These are phyloP conservation scores for Callosobruchus maculatus DNA, from an alignment of 2,888 invertebrate genomes.

Conservation along the genomic window DNA sequence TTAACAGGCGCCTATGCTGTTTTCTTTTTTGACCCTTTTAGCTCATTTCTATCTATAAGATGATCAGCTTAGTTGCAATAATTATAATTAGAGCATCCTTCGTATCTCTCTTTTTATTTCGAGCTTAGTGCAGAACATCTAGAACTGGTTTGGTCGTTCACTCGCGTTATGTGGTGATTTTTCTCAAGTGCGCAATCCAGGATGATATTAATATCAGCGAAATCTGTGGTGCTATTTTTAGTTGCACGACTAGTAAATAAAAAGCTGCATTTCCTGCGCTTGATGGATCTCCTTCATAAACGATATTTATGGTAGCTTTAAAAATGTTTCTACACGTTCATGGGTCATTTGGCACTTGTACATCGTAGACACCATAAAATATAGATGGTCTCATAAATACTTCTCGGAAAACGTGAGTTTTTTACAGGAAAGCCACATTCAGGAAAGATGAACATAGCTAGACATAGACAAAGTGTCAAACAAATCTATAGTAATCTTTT, in stretches of 20 bases:
- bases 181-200: neutral
- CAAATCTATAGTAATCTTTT: too few species aligned
- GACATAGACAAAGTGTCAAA: too few species aligned
- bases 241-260: neutral
- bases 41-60: neutral
- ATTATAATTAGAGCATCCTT: neutral
- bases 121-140: neutral
- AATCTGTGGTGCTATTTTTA: neutral
- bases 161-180: neutral
- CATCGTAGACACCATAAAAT: neutral
- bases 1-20: neutral
- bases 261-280: neutral
- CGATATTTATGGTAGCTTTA: neutral
- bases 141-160: neutral
- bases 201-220: neutral
- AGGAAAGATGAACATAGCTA: too few species aligned
- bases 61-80: neutral
- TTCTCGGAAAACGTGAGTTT: too few species aligned
- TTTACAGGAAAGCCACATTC: too few species aligned
- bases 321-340: neutral
- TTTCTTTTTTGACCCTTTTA: neutral
- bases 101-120: neutral
- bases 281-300: neutral
- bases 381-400: neutral
- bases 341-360: neutral